Evolutionary conservation across 2,797 vertebrate genomes (phyloP), one percentile per base, ranked within the genome.

Genomic region (Moxostoma hubbsi): DNA sequence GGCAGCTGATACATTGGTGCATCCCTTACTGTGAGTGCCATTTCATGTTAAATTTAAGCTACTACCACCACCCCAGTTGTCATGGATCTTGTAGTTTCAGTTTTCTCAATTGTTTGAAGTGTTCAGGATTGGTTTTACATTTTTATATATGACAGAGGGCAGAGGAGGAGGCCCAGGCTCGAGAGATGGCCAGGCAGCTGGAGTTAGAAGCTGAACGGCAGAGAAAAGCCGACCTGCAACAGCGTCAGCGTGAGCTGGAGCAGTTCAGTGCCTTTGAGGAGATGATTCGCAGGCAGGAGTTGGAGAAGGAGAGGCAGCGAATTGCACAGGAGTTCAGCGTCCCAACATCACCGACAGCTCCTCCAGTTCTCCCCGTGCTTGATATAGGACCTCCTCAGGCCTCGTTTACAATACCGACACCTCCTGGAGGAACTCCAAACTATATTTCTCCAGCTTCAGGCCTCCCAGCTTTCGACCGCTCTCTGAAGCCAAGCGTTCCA

Each of bases 251-350:
- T 1, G 97, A 99, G 86, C 97, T 97, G 89, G 96, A 99, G 81
- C 96, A 98, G 89, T 96, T 99, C 84, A 94, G 90, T 2, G 96
- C 94, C 90, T 99, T 99, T 0, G 98, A 99, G 90, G 95, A 97
- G 90, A 97, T 98, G 96, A 98, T 99, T 85, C 95, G 96, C 15
- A 95, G 90, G 6, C 95, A 98, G 87, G 96, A 99, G 83, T 92
- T 97, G 83, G 97, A 99, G 89, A 96, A 95, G 73, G 97, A 98
- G 5, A 94, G 97, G 0, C 94, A 96, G 50, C 94, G 93, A 0
- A 91, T 98, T 45, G 88, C 94, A 51, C 93, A 95, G 82, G 94
- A 97, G 46, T 99, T 97, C n/a, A 90, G 92, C n/a, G 85, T 91
- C 5, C 94, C 95, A 0, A 81, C 87, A 47, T 66, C 82, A 0